Evolutionary conservation across 2,797 vertebrate genomes (phyloP).

Genomic region (Anabas testudineus): DNA sequence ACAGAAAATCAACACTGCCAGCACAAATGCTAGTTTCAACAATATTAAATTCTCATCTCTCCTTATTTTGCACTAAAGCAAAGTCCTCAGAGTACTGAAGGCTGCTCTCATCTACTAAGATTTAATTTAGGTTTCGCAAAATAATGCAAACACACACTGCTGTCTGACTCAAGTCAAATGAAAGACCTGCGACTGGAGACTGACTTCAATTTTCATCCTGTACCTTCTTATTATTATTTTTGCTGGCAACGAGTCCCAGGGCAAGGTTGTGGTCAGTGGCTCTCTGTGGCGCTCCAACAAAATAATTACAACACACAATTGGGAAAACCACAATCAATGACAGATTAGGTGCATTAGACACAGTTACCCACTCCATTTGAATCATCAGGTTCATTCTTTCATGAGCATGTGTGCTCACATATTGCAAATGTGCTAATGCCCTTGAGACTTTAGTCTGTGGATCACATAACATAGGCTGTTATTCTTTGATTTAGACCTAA

Average conservation of each 20-base stretch:
- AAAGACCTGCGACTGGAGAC: constrained; percentile 47
- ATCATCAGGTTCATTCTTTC: constrained; percentile 16
- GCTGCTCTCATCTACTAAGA: constrained; percentile 58
- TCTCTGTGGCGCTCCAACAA: constrained; percentile 42
- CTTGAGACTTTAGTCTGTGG: constrained; percentile 26
- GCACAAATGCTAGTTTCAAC: constrained; percentile 55
- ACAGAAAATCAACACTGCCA: constrained; percentile 61
- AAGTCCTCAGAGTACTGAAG: constrained; percentile 41
- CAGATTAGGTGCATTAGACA: constrained; percentile 41
- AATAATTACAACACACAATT: constrained; percentile 59
- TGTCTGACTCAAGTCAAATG: constrained; percentile 50
- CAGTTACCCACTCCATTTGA: constrained; percentile 40
- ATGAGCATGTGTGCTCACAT: constrained; percentile 14
- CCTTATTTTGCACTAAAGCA: constrained; percentile 30
- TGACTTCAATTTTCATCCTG: constrained; percentile 55
- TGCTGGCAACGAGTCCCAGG: constrained; percentile 40
- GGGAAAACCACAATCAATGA: constrained; percentile 55
- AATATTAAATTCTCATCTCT: constrained; percentile 62
- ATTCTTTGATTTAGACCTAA: constrained; percentile 49
- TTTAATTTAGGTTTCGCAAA: constrained; percentile 68
- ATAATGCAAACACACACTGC: constrained; percentile 54
- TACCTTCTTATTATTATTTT: constrained; percentile 66
- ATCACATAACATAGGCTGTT: constrained; percentile 24
- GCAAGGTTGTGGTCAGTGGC: constrained; percentile 56
- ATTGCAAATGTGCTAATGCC: constrained; percentile 22